Percentiles rank a stretch among this genome's conserved stretches.
Conservation (phyloP, 2,888 invertebrate genomes). For the Osmoderma eremita region DNA sequence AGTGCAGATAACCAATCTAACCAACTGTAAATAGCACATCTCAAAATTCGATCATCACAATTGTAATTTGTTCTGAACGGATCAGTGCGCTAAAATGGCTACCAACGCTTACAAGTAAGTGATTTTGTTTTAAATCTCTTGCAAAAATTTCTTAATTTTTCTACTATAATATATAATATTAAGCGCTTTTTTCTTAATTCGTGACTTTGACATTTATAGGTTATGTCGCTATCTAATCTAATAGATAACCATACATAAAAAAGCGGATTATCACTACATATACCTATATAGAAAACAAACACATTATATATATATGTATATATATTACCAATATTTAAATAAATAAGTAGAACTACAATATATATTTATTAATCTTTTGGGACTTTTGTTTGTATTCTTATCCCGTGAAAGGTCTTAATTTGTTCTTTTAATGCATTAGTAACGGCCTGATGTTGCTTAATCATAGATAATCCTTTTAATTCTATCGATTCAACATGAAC, state of each 20-base stretch:
- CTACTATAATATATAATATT: not conserved
- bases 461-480: conserved; percentile 74
- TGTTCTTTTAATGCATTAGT: conserved; percentile 78
- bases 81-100: not conserved
- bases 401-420: conserved; percentile 85
- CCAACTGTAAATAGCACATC: not conserved
- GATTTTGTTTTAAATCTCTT: not conserved
- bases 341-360: not conserved
- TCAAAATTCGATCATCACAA: no score
- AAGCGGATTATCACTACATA: not conserved
- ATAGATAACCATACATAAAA: not conserved
- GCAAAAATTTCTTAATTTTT: not conserved
- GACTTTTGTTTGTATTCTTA: conserved; percentile 77
- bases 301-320: not conserved
- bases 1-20: not conserved
- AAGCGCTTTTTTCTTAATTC: not conserved
- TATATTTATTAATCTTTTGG: conserved; percentile 26
- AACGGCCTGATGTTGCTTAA: conserved; percentile 80
- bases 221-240: conserved; percentile 8
- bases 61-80: not conserved
- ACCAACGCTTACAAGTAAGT: not conserved
- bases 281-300: not conserved
- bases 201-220: conserved; percentile 1
- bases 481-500: conserved; percentile 74
- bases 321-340: not conserved